Evolutionary conservation across 30 jellyfish, hydroid and myxozoan species (phyloP).

Genomic region (Turritopsis dohrnii): DNA sequence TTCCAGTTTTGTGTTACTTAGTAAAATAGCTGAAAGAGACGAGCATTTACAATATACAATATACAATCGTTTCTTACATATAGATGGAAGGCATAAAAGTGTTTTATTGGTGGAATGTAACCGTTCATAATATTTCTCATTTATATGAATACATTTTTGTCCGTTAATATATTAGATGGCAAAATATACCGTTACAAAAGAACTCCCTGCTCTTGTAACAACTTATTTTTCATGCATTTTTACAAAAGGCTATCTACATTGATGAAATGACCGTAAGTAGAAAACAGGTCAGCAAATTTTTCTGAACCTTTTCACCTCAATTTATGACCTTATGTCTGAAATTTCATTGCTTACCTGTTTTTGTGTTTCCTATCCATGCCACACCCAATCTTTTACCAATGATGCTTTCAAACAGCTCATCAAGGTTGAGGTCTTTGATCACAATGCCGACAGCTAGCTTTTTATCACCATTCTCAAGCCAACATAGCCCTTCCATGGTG

Average conservation of each 20-base stretch:
- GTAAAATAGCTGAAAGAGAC: constrained; percentile 15
- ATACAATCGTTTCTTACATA: too few relatives aligned
- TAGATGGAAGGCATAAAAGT: constrained; percentile 5
- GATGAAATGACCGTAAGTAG: too few relatives aligned
- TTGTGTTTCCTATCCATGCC: constrained; percentile 29
- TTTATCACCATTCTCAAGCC: constrained; percentile 18
- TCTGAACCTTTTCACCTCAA: too few relatives aligned
- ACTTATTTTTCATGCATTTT: too few relatives aligned
- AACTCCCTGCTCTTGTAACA: too few relatives aligned
- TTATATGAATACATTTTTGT: too few relatives aligned
- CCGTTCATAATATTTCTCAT: too few relatives aligned
- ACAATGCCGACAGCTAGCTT: constrained; percentile 25
- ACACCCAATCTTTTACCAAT: constrained; percentile 11
- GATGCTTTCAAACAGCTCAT: constrained; percentile 19
- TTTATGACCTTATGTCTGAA: too few relatives aligned
- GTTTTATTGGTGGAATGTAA: not conserved
- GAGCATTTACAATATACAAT: not conserved
- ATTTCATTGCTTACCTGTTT: constrained; percentile 8
- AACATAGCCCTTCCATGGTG: constrained; percentile 29
- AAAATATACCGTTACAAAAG: too few relatives aligned
- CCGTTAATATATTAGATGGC: too few relatives aligned
- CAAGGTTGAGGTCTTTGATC: constrained; percentile 11
- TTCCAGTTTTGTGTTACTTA: constrained; percentile 18
- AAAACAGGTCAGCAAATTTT: too few relatives aligned
- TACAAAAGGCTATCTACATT: too few relatives aligned